phyloP scores from a whole-genome alignment of 1,140 invertebrate genomes.

The Cydia strobilella region DNA sequence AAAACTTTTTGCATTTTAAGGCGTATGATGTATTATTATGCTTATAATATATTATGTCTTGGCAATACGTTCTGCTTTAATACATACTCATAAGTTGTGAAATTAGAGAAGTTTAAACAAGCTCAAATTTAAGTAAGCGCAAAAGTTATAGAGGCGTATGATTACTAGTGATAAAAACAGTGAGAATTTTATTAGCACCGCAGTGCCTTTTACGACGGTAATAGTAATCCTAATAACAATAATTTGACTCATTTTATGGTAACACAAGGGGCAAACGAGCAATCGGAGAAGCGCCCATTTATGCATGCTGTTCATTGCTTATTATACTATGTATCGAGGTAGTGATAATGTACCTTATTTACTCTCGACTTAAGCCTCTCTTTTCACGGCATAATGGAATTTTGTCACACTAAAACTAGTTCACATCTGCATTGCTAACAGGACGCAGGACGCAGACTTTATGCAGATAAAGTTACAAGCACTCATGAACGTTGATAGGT shows the following conservation, averaged over 20 bases:
- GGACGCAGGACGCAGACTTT: neutral
- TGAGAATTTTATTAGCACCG: neutral
- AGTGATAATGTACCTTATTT: too few species aligned
- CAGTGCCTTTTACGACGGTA: neutral
- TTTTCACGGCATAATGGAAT: neutral
- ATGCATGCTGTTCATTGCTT: neutral
- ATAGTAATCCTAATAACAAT: neutral
- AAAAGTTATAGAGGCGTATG: neutral
- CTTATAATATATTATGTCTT: too few species aligned
- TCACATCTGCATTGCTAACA: neutral
- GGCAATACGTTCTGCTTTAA: too few species aligned
- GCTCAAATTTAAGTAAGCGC: neutral
- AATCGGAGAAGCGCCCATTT: neutral
- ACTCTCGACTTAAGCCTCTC: too few species aligned
- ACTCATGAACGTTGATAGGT: neutral
- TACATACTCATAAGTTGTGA: neutral
- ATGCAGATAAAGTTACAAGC: neutral
- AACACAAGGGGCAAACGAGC: neutral
- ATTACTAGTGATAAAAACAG: neutral
- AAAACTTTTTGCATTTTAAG: too few species aligned
- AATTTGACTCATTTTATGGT: neutral
- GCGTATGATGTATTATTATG: too few species aligned
- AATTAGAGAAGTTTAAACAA: neutral
- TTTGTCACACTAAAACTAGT: neutral
- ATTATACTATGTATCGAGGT: too few species aligned